Conservation (phyloP, 2,797 vertebrate species). For the Toxotes lorentzi region DNA sequence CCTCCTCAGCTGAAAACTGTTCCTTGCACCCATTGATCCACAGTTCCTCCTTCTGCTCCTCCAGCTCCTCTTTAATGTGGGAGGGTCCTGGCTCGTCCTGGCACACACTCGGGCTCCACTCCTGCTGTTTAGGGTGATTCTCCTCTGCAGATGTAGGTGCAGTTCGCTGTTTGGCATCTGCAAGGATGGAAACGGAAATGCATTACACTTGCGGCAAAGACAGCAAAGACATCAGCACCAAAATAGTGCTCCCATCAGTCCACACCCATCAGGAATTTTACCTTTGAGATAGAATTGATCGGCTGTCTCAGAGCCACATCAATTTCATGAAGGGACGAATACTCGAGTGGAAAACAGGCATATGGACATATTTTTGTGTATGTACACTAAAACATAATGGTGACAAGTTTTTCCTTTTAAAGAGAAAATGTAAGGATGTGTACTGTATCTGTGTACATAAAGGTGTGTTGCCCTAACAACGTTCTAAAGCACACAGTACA, state of each 20-base stretch:
- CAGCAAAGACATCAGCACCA: neutral
- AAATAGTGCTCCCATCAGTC: neutral
- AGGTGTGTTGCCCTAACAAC: too few relatives aligned
- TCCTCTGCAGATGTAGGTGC: neutral
- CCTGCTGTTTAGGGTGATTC: conserved; percentile 15
- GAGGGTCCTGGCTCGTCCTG: conserved; percentile 50
- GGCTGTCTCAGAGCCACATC: too few relatives aligned
- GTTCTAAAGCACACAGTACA: too few relatives aligned
- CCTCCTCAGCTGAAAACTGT: conserved; percentile 44
- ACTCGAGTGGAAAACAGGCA: too few relatives aligned
- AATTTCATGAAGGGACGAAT: too few relatives aligned
- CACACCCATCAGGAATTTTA: too few relatives aligned
- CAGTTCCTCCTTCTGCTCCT: conserved; percentile 44
- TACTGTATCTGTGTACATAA: too few relatives aligned
- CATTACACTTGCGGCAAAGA: neutral
- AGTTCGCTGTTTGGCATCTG: conserved; percentile 47
- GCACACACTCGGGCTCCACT: conserved; percentile 1
- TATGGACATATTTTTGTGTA: too few relatives aligned
- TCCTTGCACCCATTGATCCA: conserved; percentile 50
- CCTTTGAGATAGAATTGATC: too few relatives aligned
- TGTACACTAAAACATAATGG: too few relatives aligned
- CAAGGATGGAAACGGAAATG: conserved; percentile 10
- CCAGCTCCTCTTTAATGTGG: conserved; percentile 32
- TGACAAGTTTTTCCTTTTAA: too few relatives aligned
- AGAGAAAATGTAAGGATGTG: too few relatives aligned